A percentile compares a stretch with the other conserved stretches of the same genome.
These are phyloP conservation scores for Bos indicus DNA, from an alignment of 2,113 vertebrate species.

Conservation along the genomic window DNA sequence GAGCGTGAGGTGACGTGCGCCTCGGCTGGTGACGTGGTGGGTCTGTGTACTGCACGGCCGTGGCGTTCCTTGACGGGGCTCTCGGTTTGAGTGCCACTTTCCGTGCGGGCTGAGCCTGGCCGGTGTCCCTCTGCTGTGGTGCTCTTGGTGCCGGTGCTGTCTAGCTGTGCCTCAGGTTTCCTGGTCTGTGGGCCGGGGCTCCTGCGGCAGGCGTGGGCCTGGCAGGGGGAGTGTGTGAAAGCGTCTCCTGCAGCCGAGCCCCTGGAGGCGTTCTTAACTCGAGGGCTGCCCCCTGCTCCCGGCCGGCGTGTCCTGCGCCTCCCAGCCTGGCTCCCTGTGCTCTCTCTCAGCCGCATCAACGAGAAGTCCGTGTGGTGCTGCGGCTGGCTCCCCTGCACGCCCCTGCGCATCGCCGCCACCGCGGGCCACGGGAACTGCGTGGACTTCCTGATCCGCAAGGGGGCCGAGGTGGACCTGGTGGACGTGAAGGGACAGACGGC, in stretches of 20 bases:
- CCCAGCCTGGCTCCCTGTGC: background rate
- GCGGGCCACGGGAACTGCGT: conserved; percentile 91
- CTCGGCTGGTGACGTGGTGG: accelerated
- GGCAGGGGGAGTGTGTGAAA: too few species aligned
- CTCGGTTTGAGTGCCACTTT: background rate
- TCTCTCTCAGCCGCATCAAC: conserved; percentile 87
- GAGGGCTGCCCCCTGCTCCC: accelerated
- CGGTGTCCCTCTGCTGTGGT: background rate
- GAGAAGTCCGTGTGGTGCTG: conserved; percentile 96
- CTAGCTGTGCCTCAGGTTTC: background rate
- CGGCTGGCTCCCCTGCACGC: conserved; percentile 93
- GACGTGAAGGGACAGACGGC: conserved; percentile 96
- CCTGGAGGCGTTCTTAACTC: accelerated
- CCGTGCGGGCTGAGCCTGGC: background rate
- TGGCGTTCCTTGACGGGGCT: background rate
- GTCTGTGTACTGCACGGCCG: accelerated
- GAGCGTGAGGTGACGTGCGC: background rate
- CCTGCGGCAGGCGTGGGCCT: accelerated
- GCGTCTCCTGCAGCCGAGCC: background rate
- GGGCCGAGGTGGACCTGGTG: conserved; percentile 92
- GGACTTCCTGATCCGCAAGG: conserved; percentile 88
- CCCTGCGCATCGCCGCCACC: conserved; percentile 90
- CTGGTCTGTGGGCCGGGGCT: background rate
- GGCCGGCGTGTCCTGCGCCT: accelerated
- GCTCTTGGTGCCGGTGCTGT: background rate